Evolutionary conservation across 92 coral and sea anemone genomes (phyloP), one percentile per base, ranked within the genome.

Genomic region (Actinernus sp.): DNA sequence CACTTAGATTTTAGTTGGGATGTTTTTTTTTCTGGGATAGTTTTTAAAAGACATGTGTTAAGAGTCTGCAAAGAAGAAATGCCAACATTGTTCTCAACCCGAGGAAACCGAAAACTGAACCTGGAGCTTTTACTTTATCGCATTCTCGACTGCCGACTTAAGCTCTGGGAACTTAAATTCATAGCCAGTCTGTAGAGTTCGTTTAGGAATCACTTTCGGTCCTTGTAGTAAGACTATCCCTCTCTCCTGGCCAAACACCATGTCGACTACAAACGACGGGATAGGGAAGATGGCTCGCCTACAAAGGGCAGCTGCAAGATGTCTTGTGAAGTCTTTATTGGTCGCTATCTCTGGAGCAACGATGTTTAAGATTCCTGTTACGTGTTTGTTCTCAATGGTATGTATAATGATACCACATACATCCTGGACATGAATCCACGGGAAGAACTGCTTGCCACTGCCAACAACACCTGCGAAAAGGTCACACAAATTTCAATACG

Each of bases 391-490:
- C 62, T 86, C 95, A 4, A 94, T 47, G 29, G 98, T 94, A 70
- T 74, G 84, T 10, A 66, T 56, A 40, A 90, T 32, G 28, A 94
- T 83, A 36, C 91, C 97, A 6, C 85, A 88, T 54, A 72, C 65
- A 61, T 94, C 98, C 5, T 74, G 74, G 3, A 87, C 59, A 57
- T 94, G 98, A 33, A 94, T 71, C 98, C 98, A 94, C 8, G 98
- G 93, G 55, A 94, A 87, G 58, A 73, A 61, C 63, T 94, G 98
- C 37, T 76, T 86, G 16, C 98, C 98, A 50, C 87, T 87, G 0
- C 98, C 98, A 58, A 91, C 34, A 1, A 71, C 65, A 28, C 98
- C 98, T 94, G 62, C n/a, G n/a, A n/a, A n/a, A n/a, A n/a, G n/a
- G n/a, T n/a, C n/a, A n/a, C n/a, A n/a, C n/a, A n/a, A n/a, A n/a